Percentiles rank a stretch among this genome's conserved stretches.
Conservation (phyloP, 2,113 vertebrate genomes). For the Dunckerocampus dactyliophorus region DNA sequence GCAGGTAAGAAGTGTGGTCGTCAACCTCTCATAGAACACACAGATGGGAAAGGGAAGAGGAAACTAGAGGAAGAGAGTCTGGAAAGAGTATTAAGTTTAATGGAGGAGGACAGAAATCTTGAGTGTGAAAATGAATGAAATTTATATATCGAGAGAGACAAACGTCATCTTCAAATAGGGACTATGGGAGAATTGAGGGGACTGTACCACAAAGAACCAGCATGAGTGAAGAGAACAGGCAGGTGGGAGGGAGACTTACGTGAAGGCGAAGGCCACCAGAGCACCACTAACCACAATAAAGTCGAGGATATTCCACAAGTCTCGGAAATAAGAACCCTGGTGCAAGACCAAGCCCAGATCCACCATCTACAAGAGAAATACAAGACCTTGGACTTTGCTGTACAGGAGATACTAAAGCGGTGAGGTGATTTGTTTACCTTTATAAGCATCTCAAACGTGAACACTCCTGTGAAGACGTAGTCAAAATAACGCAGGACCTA, state of each 20-base stretch:
- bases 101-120: background rate
- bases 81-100: background rate
- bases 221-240: constrained; percentile 20
- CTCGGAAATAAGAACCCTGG: constrained; percentile 92
- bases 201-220: constrained; percentile 43
- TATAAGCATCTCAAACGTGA: constrained; percentile 95
- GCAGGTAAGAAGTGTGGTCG: constrained; percentile 71
- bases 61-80: constrained; percentile 17
- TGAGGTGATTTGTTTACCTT: constrained; percentile 73
- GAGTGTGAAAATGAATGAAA: background rate
- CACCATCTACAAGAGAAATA: constrained; percentile 78
- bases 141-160: background rate
- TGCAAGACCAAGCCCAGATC: constrained; percentile 91
- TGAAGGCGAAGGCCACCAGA: constrained; percentile 95
- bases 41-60: constrained; percentile 16
- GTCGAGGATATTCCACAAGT: constrained; percentile 96
- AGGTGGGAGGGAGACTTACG: constrained; percentile 80
- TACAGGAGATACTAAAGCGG: background rate
- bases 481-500: constrained; percentile 92
- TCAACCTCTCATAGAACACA: constrained; percentile 62
- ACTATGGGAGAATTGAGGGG: constrained; percentile 2
- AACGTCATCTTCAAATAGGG: background rate
- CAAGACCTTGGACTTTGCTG: background rate
- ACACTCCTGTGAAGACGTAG: constrained; percentile 93
- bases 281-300: constrained; percentile 98